Evolutionary conservation across 1,140 invertebrate species (phyloP), one percentile per base, ranked within the genome.

Genomic region (Babylonia areolata): DNA sequence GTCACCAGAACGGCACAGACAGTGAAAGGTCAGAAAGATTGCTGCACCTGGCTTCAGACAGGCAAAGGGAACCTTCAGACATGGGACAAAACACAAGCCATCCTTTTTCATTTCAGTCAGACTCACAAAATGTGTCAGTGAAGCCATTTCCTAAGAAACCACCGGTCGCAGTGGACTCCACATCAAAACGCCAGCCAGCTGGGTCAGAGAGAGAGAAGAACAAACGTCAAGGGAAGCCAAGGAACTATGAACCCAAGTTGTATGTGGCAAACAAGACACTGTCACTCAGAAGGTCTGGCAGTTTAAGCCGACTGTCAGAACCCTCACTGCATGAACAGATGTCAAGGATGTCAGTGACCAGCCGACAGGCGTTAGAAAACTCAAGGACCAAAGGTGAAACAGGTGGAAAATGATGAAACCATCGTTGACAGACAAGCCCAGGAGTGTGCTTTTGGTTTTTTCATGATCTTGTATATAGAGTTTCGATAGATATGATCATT

Each of bases 191-290:
- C 11, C n/a, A 37, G 15, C 33, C 23, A 39, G 31, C 81, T 37
- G 35, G 78, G 15, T 39, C 40, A 17, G 51, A 69, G 11, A 58
- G 69, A 37, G 58, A 31, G 31, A 82, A 77, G 39, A 40, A 6
- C 17, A 79, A 84, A 58, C 0, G 64, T 33, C 17, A n/a, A 84
- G 31, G 37, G 31, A 84, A 84, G 31, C 31, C 81, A 11, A 73
- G 28, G 23, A 88, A 87, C n/a, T 92, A 91, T 85, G 86, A 90
- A 20, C 90, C 91, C 58, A 91, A 91, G 80, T 85, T 89, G 33
- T 89, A 90, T 87, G 89, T 92, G 17, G 89, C 91, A 17, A 92
- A 92, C 79, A 86, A 87, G 88, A 92, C 91, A 75, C 75, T 92
- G n/a, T 77, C 89, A 69, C 81, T 92, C 37, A 84, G 90, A 78